Evolutionary conservation across 2,797 vertebrate species (phyloP).

Genomic region (Lithobates sylvaticus): DNA sequence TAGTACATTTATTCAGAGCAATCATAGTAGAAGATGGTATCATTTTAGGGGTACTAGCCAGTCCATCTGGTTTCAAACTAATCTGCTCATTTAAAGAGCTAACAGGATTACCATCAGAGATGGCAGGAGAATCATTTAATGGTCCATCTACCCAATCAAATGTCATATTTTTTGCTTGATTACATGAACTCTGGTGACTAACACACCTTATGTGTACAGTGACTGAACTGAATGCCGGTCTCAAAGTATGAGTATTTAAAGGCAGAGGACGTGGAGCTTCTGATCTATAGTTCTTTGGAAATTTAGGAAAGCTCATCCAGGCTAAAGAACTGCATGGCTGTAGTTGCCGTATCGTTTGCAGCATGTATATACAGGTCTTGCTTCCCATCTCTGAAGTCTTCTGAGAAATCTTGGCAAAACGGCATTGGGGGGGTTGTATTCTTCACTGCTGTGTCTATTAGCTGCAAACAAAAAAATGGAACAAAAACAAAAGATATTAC

Average conservation of each 20-base stretch:
- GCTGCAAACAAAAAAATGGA: no score
- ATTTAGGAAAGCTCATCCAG: slow-evolving; percentile 35
- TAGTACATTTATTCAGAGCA: slow-evolving; percentile 75
- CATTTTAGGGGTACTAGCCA: not conserved
- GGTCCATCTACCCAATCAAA: slow-evolving; percentile 26
- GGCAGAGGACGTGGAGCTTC: slow-evolving; percentile 34
- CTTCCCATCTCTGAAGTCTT: slow-evolving; percentile 69
- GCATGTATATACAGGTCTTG: slow-evolving; percentile 66
- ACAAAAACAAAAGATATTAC: no score
- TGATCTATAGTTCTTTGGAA: slow-evolving; percentile 44
- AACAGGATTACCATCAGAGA: slow-evolving; percentile 10
- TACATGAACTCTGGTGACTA: slow-evolving; percentile 64
- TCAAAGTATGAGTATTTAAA: not conserved
- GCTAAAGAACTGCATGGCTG: slow-evolving; percentile 44
- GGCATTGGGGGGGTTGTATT: no score
- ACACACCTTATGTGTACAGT: slow-evolving; percentile 59
- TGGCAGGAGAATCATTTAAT: not conserved
- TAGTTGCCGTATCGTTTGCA: slow-evolving; percentile 62
- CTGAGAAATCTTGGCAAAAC: no score
- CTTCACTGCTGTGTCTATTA: no score
- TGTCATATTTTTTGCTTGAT: slow-evolving; percentile 53
- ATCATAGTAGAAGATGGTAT: rapidly evolving
- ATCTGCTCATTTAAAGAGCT: slow-evolving; percentile 18
- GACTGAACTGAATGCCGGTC: not conserved
- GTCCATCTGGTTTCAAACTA: slow-evolving; percentile 24